Base-by-base conservation (phyloP, 2,797 vertebrate species). In the Nyctibius grandis region DNA sequence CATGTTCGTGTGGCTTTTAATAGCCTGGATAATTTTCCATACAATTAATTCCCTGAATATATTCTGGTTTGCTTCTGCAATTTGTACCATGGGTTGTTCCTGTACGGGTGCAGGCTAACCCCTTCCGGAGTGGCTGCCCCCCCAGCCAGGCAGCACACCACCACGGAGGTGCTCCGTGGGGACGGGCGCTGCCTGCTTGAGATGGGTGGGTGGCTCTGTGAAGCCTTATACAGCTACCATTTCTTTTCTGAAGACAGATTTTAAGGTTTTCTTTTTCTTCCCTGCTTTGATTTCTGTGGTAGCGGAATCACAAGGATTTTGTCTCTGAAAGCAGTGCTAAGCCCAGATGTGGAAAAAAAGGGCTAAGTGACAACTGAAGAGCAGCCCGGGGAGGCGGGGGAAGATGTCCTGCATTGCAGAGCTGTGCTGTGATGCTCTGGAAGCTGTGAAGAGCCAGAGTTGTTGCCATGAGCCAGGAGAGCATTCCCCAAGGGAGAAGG, bases 1-100 rank as follows among this genome's bases (percentile, higher is more conserved):
- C 47, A 6, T 85, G 77, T 96, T 96, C 7, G 2, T 86, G 90
- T 79, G 87, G 91, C 91, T 97, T 96, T 97, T 97, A 97, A 96
- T 96, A 97, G 95, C 79, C 91, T 89, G 89, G 96, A 95, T 97
- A 96, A 97, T 97, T 97, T 97, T 92, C 93, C 93, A 88, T 97
- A 93, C 90, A 93, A 95, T 96, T 96, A 97, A 96, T 97, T 97
- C 91, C 78, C 80, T 60, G 72, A 95, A 95, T 88, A 94, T 87
- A 94, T 96, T 91, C 77, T 56, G 33, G 9, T 93, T 95, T 93
- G 65, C 72, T 74, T 8, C 82, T 88, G 89, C 94, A 81, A 9
- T 93, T 94, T 86, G 92, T 85, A 91, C 48, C 0, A 9, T 79
- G 90, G 83, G 76, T 15, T 64, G 70, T 23, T 94, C 50, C 61